Conservation (phyloP, 2,113 vertebrate genomes). For the Pristiophorus japonicus region DNA sequence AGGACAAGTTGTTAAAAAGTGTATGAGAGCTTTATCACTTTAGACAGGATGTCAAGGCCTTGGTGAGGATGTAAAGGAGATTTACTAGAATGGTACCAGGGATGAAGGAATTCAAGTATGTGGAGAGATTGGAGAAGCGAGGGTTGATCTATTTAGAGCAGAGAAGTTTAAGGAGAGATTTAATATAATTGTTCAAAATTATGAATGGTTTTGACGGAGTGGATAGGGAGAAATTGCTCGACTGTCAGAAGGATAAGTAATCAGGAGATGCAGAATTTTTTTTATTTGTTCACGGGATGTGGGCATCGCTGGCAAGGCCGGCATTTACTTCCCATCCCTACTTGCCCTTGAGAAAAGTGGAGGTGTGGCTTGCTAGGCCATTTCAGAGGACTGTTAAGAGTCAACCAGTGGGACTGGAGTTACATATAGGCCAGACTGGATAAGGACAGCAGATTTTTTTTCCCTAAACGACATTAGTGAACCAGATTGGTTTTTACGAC, state of each 20-base stretch:
- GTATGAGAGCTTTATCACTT: background rate
- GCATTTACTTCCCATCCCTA: too few relatives aligned
- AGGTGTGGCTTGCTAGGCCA: too few relatives aligned
- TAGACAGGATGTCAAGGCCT: background rate
- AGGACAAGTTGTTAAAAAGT: background rate
- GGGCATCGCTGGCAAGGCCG: too few relatives aligned
- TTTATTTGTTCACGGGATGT: too few relatives aligned
- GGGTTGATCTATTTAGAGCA: background rate
- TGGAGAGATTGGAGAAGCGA: background rate
- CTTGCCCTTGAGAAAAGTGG: too few relatives aligned
- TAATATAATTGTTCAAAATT: background rate
- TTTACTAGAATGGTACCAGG: background rate
- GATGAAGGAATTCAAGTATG: background rate
- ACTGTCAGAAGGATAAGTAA: background rate
- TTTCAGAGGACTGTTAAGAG: too few relatives aligned
- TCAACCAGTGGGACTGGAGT: too few relatives aligned
- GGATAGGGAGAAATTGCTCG: background rate
- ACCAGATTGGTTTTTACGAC: too few relatives aligned
- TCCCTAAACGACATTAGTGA: too few relatives aligned
- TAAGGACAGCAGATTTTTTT: too few relatives aligned
- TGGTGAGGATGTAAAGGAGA: background rate
- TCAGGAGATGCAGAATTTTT: background rate
- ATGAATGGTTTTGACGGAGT: background rate
- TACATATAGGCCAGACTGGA: too few relatives aligned
- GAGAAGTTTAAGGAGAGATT: background rate